Evolutionary conservation across 2,113 vertebrate species (phyloP), one percentile per base, ranked within the genome.

Genomic region (Gobiocypris rarus): DNA sequence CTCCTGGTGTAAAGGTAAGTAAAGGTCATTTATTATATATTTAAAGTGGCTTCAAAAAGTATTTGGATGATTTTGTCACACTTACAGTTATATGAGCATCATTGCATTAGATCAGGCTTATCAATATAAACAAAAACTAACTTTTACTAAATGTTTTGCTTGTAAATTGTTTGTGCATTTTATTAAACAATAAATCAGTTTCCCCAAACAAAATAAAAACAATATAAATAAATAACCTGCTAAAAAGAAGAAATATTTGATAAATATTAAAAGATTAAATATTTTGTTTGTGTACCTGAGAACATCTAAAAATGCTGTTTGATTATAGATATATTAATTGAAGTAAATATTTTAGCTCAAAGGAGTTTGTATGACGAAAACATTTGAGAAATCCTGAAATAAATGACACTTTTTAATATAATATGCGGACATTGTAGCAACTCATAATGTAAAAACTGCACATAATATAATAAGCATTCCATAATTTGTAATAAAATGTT

Each of bases 1-100:
- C 14, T 52, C 63, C 14, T 19, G 28, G 28, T 26, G 13, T 14
- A 61, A 41, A 81, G 85, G 85, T 83, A 70, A 69, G 85, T 56
- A 9, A 58, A 56, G 7, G 14, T 4, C 1, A 34, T 41, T 2
- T 11, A 15, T 22, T 22, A 38, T 38, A 15, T n/a, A 41, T 10
- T 67, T 1, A 38, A 67, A 67, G 3, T 54, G 52, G 17, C 6
- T 54, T 54, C 5, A 19, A 54, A 52, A 19, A 58, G 9, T 58
- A 59, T 3, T 24, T 11, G 22, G 9, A 24, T 11, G 56, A 3
- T 59, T 59, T 24, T 24, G 9, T 59, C 56, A 11, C 22, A n/a
- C 22, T 54, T 54, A 13, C 3, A 54, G 19, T 19, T 19, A 52
- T 52, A 5, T 54, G 15, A 19, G 19, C 50, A 19, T 7, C 17